Evolutionary conservation across 2,113 vertebrate genomes (phyloP), one percentile per base, ranked within the genome.

Genomic region (Pandion haliaetus): DNA sequence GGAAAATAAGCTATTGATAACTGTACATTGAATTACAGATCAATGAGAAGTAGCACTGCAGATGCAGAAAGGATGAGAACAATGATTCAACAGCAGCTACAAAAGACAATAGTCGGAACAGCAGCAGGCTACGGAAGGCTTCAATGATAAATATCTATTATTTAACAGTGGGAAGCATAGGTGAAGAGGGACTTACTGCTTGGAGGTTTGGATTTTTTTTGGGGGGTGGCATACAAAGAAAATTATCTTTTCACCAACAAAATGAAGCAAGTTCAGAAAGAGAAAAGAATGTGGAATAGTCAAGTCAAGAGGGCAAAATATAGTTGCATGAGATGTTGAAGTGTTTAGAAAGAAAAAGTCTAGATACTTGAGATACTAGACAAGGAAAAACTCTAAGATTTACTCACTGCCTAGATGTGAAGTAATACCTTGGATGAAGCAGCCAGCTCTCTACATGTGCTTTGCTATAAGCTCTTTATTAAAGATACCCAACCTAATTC

Each of bases 141-240:
- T 85, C 73, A 82, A 76, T n/a, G 66, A 84, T 49, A 82, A 79
- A 72, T n/a, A 69, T 15, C 21, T 80, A 96, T 93, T 69, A 59
- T 82, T 85, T 90, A 82, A 82, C 31, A 82, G 40, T n/a, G 17
- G 8, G 20, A 92, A 84, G 9, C 13, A 54, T n/a, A 58, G 42
- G 38, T 38, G 69, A 78, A 82, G 23, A 66, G 2, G 17, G 28
- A 71, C 7, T 17, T 7, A 18, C 17, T 1, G 1, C 40, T 44
- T 69, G 4, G 4, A 7, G 10, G 10, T 55, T 59, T 2, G 1
- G 5, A 13, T 4, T n/a, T 54, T 49, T 71, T 28, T 9, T 4
- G 52, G 52, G 4, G 19, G 3, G 17, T 28, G 8, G 12, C 26
- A 57, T 57, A 50, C 2, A 4, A 50, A 44, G 20, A 65, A 90